These are phyloP conservation scores for Nycticebus coucang DNA, from an alignment of 2,113 vertebrate species.

Conservation along the genomic window DNA sequence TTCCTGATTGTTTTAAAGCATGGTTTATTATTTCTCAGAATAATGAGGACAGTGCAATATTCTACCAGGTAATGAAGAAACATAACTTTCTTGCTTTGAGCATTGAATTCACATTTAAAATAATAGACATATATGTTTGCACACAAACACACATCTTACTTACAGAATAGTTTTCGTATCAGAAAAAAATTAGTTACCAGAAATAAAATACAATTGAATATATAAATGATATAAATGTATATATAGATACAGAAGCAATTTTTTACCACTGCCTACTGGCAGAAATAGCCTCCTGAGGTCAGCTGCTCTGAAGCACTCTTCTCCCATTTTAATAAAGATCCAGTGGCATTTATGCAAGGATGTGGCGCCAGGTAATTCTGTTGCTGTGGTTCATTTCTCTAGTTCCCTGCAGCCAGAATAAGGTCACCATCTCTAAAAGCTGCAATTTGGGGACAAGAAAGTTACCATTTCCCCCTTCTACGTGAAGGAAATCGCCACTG, in stretches of 20 bases:
- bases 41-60: not conserved
- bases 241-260: conserved; percentile 11
- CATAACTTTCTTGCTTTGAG: conserved; percentile 8
- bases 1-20: conserved; percentile 53
- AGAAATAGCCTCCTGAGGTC: conserved; percentile 58
- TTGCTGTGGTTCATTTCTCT: conserved; percentile 11
- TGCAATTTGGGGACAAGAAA: not conserved
- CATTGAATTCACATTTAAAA: not conserved
- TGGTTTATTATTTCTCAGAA: conserved; percentile 60
- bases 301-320: conserved; percentile 38
- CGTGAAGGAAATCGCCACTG: not conserved
- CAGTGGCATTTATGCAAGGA: conserved; percentile 36
- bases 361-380: conserved; percentile 16
- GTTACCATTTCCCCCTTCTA: not conserved
- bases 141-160: not conserved
- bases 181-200: not conserved
- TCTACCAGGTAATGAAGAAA: conserved; percentile 23
- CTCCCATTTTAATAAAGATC: conserved; percentile 62
- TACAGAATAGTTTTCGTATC: not conserved
- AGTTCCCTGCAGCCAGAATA: conserved; percentile 40
- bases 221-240: not conserved
- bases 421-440: not conserved
- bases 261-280: not conserved
- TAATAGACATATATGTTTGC: not conserved
- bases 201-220: conserved; percentile 41